Conservation (phyloP, 2,113 vertebrate species). For the Pimephales promelas region DNA sequence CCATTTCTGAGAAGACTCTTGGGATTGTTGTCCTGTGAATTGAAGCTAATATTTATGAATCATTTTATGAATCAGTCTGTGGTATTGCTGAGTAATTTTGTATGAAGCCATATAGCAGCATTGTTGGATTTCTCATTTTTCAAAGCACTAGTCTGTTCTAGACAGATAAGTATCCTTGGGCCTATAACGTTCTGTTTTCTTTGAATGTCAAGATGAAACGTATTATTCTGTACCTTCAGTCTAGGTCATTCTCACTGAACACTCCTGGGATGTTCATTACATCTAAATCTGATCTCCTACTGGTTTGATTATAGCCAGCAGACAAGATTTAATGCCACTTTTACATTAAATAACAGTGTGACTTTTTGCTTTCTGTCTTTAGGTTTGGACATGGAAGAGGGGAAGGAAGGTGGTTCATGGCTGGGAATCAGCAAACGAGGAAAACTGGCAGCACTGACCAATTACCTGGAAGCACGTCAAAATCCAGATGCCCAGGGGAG, state of each 20-base stretch:
- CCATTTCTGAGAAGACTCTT: background rate
- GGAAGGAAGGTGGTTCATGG: constrained; percentile 95
- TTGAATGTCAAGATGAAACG: background rate
- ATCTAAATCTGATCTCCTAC: background rate
- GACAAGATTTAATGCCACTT: constrained; percentile 1
- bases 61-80: background rate
- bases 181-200: background rate
- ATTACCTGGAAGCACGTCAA: constrained; percentile 85
- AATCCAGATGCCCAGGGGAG: constrained; percentile 85
- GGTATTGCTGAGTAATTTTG: background rate
- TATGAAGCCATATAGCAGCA: background rate
- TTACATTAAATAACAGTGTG: background rate
- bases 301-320: constrained; percentile 7
- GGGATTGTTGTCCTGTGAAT: background rate
- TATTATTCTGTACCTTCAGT: constrained; percentile 7
- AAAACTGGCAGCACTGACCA: constrained; percentile 90
- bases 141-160: background rate
- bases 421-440: constrained; percentile 91
- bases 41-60: background rate
- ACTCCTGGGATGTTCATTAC: background rate
- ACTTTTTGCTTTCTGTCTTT: constrained; percentile 20
- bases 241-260: background rate
- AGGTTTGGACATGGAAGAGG: constrained; percentile 93
- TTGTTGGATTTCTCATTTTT: background rate
- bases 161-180: background rate